A percentile compares a stretch with the other conserved stretches of the same genome.
Conservation (phyloP, 2,113 vertebrate species). For the Sturnus vulgaris region DNA sequence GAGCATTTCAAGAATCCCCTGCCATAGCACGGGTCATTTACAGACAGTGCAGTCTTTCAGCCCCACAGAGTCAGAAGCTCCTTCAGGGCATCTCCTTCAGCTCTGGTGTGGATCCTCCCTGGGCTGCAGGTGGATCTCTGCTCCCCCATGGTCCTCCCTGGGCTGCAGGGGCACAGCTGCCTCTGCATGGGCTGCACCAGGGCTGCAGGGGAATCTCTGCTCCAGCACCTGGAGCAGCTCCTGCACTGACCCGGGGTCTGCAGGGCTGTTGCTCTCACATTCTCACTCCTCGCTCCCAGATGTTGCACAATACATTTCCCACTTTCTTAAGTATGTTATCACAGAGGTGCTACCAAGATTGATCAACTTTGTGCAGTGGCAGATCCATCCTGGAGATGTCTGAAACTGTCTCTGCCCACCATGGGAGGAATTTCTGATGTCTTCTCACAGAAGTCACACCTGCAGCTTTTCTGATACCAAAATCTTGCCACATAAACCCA, state of each 20-base stretch:
- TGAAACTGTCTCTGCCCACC: not conserved
- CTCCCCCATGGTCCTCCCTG: rapidly evolving
- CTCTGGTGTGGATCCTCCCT: rapidly evolving
- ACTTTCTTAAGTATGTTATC: not conserved
- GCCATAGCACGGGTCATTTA: not conserved
- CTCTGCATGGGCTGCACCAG: too few species aligned
- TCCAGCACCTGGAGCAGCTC: rapidly evolving
- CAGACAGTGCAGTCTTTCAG: not conserved
- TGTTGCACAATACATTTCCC: not conserved
- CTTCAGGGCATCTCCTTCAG: rapidly evolving
- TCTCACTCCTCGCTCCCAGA: not conserved
- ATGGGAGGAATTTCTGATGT: not conserved
- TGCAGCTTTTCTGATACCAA: not conserved
- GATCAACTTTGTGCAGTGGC: not conserved
- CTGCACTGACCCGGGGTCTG: not conserved
- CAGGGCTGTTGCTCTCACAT: too few species aligned
- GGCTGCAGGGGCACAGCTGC: not conserved
- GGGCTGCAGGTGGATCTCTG: not conserved
- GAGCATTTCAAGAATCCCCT: not conserved
- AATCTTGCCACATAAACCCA: not conserved
- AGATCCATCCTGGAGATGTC: not conserved
- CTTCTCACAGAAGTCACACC: not conserved
- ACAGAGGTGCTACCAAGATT: not conserved
- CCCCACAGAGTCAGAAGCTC: rapidly evolving
- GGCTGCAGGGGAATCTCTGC: not conserved